A percentile compares a stretch with the other conserved stretches of the same genome.
Evolutionary conservation across 2,797 vertebrate species (phyloP).

Genomic region (Clangula hyemalis): DNA sequence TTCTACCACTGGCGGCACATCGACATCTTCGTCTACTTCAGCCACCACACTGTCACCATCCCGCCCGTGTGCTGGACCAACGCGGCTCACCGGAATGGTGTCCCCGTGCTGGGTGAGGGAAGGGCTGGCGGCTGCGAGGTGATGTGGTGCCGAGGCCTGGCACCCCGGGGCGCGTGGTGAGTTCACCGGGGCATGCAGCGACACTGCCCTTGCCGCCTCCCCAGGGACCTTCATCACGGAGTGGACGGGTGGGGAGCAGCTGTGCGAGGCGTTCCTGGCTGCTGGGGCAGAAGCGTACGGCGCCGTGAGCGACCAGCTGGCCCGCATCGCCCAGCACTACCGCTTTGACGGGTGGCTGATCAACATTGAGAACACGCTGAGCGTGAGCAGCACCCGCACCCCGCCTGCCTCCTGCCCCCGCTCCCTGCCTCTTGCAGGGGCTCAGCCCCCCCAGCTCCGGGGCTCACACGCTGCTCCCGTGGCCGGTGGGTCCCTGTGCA

Average conservation of each 20-base stretch:
- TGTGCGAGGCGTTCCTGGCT: conserved; percentile 87
- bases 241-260: conserved; percentile 81
- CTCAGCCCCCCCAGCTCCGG: not conserved
- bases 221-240: conserved; percentile 96
- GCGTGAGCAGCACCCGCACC: conserved; percentile 74
- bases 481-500: no score
- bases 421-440: not conserved
- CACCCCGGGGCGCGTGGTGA: not conserved
- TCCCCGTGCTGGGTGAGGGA: conserved; percentile 85
- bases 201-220: not conserved
- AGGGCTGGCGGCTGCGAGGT: not conserved
- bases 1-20: conserved; percentile 97
- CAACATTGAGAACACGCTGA: conserved; percentile 92
- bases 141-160: not conserved
- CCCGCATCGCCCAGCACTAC: conserved; percentile 85
- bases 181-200: fast-evolving
- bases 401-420: fast-evolving
- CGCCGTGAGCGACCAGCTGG: conserved; percentile 84
- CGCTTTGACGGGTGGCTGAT: conserved; percentile 94
- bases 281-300: conserved; percentile 79
- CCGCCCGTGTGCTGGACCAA: conserved; percentile 94
- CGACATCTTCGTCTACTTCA: conserved; percentile 96
- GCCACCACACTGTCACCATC: conserved; percentile 88
- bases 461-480: fast-evolving
- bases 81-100: conserved; percentile 88